Evolutionary conservation across 2,797 vertebrate genomes (phyloP).

Genomic region (Pseudocheirus occidentalis): DNA sequence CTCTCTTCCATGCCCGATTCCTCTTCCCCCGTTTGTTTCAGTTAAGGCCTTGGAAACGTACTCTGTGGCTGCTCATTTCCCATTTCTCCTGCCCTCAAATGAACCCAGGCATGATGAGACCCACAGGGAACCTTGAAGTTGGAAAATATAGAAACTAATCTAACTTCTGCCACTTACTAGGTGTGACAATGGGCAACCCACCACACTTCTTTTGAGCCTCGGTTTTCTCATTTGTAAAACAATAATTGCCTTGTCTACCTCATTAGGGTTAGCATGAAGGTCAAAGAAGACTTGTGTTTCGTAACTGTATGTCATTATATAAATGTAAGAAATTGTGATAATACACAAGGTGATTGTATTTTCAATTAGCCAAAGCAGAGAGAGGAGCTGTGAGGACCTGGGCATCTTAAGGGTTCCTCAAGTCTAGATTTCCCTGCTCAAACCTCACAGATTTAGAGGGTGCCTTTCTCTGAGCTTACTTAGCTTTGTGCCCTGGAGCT

Average conservation of each 20-base stretch:
- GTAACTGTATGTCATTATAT: not conserved
- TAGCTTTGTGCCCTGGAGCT: not conserved
- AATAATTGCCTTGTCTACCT: not conserved
- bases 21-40: not conserved
- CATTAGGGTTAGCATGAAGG: not conserved
- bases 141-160: not conserved
- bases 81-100: not conserved
- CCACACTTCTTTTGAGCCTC: not conserved
- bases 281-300: not conserved
- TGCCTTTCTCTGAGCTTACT: not conserved
- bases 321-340: not conserved
- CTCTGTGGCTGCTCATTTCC: not conserved
- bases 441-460: not conserved
- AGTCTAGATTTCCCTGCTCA: not conserved
- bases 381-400: not conserved
- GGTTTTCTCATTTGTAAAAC: not conserved
- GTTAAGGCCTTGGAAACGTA: not conserved
- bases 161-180: not conserved
- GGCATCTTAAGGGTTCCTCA: not conserved
- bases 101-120: not conserved
- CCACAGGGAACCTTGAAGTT: not conserved
- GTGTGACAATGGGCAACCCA: not conserved
- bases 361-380: not conserved
- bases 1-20: not conserved
- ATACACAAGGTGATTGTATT: not conserved